Conservation (phyloP, 1,140 invertebrate genomes). For the Lepeophtheirus salmonis region DNA sequence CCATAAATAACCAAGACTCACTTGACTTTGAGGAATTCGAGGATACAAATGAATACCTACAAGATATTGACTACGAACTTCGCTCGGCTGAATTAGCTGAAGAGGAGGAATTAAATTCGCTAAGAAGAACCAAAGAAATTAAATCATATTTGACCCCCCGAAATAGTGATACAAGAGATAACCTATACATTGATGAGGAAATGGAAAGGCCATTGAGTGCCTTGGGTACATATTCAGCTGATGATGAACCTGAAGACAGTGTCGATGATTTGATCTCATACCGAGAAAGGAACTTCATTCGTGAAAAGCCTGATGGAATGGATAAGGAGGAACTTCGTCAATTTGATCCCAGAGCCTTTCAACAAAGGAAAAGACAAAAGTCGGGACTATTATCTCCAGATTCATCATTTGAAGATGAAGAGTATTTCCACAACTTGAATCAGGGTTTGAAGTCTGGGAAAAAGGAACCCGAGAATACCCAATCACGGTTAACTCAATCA, state of each 20-base stretch:
- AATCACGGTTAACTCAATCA: too few species aligned
- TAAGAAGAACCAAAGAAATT: too few species aligned
- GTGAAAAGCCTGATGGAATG: background rate
- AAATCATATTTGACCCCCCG: too few species aligned
- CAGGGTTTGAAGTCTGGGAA: background rate
- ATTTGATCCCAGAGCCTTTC: background rate
- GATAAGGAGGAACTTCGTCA: background rate
- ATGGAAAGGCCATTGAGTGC: background rate
- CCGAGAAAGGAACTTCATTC: background rate
- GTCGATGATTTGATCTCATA: background rate
- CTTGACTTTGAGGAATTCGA: too few species aligned
- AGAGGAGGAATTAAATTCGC: too few species aligned
- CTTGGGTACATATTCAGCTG: background rate
- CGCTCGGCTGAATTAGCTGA: too few species aligned
- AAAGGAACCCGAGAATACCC: too few species aligned
- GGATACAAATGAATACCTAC: too few species aligned
- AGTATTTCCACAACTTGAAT: background rate
- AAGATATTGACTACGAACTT: too few species aligned
- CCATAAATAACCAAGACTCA: too few species aligned
- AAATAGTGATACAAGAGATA: too few species aligned
- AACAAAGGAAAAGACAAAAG: background rate
- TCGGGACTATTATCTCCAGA: too few species aligned
- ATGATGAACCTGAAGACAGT: background rate
- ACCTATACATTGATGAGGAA: background rate
- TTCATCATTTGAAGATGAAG: background rate